Percentiles rank a stretch among this genome's conserved stretches.
phyloP scores from a whole-genome alignment of 2,888 invertebrate species.

The Creontiades dilutus region DNA sequence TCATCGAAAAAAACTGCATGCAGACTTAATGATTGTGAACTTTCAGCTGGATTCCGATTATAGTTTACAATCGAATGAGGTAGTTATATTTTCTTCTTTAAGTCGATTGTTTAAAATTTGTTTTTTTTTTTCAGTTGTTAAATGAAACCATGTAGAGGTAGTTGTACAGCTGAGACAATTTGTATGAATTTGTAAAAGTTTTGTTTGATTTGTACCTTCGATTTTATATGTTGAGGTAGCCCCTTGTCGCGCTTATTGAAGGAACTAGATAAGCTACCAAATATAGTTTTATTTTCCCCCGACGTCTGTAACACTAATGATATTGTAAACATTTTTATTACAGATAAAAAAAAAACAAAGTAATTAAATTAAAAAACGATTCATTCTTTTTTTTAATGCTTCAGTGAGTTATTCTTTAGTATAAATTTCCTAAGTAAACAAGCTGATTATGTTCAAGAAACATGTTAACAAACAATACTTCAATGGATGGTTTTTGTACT shows the following conservation, averaged over 20 bases:
- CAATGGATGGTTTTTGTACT: constrained; percentile 74
- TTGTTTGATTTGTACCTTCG: constrained; percentile 70
- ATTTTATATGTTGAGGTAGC: constrained; percentile 72
- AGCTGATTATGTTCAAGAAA: constrained; percentile 74
- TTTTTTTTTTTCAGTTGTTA: constrained; percentile 39
- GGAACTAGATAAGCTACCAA: constrained; percentile 70
- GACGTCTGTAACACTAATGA: constrained; percentile 73
- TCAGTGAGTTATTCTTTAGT: constrained; percentile 43
- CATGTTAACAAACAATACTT: constrained; percentile 73
- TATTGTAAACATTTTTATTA: constrained; percentile 71
- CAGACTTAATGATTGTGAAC: constrained; percentile 40
- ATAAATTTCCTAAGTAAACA: constrained; percentile 72
- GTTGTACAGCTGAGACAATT: constrained; percentile 71
- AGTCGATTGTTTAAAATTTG: constrained; percentile 56
- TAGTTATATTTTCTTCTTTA: constrained; percentile 66
- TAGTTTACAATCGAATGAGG: constrained; percentile 70
- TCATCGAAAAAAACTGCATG: constrained; percentile 41
- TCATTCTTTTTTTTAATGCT: constrained; percentile 52
- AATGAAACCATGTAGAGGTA: constrained; percentile 72
- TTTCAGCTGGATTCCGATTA: constrained; percentile 56
- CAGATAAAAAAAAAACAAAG: constrained; percentile 57
- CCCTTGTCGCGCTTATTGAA: constrained; percentile 69
- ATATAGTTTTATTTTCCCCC: constrained; percentile 47
- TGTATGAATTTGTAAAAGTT: constrained; percentile 61
- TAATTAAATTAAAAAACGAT: background rate